phyloP scores from a whole-genome alignment of 1,140 invertebrate species.

The Phortica variegata region DNA sequence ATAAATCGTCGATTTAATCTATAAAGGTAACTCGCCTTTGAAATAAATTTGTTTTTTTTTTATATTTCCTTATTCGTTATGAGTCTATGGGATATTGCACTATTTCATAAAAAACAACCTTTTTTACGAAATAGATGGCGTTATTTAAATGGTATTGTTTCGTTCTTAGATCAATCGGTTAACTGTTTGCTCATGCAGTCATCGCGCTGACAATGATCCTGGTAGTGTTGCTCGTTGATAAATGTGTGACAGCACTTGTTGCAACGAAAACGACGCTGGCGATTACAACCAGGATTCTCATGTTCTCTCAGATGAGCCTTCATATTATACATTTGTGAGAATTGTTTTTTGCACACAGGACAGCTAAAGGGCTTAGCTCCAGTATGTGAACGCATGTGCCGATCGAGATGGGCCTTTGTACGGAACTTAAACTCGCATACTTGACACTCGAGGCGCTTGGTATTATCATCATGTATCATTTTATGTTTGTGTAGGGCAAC shows the following conservation, averaged over 20 bases:
- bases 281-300: slow-evolving; percentile 40
- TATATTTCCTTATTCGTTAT: no score
- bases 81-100: no score
- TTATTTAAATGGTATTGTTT: no score
- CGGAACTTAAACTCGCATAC: slow-evolving; percentile 45
- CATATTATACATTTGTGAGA: slow-evolving; percentile 75
- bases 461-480: slow-evolving; percentile 46
- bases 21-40: no score
- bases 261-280: slow-evolving; percentile 39
- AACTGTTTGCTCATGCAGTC: slow-evolving; percentile 39
- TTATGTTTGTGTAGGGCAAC: slow-evolving; percentile 51
- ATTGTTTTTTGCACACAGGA: slow-evolving; percentile 72
- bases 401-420: slow-evolving; percentile 39
- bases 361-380: slow-evolving; percentile 79
- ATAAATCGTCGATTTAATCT: no score
- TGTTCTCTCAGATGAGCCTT: slow-evolving; percentile 41
- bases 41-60: no score
- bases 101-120: no score
- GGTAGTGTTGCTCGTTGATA: slow-evolving; percentile 43
- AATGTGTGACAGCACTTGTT: slow-evolving; percentile 42
- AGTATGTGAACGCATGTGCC: slow-evolving; percentile 63
- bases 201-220: slow-evolving; percentile 28
- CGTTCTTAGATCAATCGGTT: no score
- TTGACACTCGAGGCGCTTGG: slow-evolving; percentile 40
- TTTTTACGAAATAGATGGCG: no score